Conservation (phyloP, 2,888 invertebrate genomes). For the Sturmia bella region DNA sequence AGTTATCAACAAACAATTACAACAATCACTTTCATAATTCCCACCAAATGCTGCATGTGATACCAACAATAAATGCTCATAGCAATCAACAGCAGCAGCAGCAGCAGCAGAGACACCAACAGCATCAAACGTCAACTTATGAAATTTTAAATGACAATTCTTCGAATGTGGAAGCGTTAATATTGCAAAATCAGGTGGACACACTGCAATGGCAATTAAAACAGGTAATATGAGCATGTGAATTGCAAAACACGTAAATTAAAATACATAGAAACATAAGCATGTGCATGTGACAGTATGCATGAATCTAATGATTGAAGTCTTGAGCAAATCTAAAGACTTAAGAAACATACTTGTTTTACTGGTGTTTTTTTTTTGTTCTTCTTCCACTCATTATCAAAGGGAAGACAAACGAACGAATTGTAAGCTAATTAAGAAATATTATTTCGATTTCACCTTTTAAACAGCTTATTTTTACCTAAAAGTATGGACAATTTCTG, state of each 20-base stretch:
- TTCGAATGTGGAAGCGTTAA: constrained; percentile 84
- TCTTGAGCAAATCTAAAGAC: constrained; percentile 54
- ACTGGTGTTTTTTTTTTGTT: not conserved
- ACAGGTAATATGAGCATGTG: constrained; percentile 83
- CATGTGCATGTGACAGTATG: not conserved
- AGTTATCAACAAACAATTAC: constrained; percentile 58
- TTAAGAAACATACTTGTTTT: constrained; percentile 59
- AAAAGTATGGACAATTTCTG: too few species aligned
- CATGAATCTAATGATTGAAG: not conserved
- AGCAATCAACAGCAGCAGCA: constrained; percentile 48
- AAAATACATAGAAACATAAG: not conserved
- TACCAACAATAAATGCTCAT: constrained; percentile 56
- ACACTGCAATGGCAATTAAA: constrained; percentile 88
- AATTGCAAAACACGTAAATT: not conserved
- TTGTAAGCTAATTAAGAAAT: too few species aligned
- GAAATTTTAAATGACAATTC: constrained; percentile 70
- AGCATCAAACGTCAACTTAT: constrained; percentile 70
- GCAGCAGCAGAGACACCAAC: constrained; percentile 66
- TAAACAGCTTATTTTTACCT: too few species aligned
- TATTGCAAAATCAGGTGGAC: constrained; percentile 86
- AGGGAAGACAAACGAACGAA: not conserved
- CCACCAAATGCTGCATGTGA: constrained; percentile 47
- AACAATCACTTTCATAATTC: constrained; percentile 50
- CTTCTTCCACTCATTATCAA: not conserved
- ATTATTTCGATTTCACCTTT: too few species aligned